Base-by-base conservation (phyloP, 2,113 vertebrate genomes). In the Elephas maximus region DNA sequence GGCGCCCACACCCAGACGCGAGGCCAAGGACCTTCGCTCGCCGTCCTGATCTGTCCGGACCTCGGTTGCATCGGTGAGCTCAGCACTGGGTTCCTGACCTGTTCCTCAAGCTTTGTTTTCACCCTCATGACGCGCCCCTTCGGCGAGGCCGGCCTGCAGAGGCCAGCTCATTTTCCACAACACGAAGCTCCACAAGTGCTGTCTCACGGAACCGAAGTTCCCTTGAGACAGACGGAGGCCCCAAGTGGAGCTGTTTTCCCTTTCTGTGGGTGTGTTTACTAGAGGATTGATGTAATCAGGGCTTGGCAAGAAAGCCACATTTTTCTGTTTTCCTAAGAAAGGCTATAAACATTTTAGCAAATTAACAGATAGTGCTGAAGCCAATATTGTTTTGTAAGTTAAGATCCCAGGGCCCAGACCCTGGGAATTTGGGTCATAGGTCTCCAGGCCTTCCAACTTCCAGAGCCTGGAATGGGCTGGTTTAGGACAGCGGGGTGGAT, bases 251-350 rank as follows among this genome's bases (percentile, higher is more conserved):
- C 18, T 81, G 2, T 71, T 94, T 87, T 45, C 79, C 11, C n/a
- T 93, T 78, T 51, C 28, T 67, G 41, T 71, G 82, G 45, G 53
- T 86, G 88, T 94, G 26, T 63, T 57, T 73, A 28, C 45, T 91
- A 10, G 51, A 93, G 28, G n/a, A 37, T 71, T 82, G 86, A 85
- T 95, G 57, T 60, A 95, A 96, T 97, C 30, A 24, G 41, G 24
- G 2, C 23, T 91, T 94, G 94, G 78, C 78, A 93, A 67, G 37
- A 94, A 41, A 92, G 60, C 26, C 57, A 71, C n/a, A n/a, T 96
- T 95, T 67, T 94, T 95, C 79, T 91, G 67, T 83, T 76, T 90
- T 78, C 86, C 78, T 88, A 93, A 88, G 94, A 48, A 85, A 88
- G 8, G 18, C 79, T 74, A 67, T 11, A 80, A 82, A 44, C 20